Evolutionary conservation across 2,113 vertebrate genomes (phyloP), one percentile per base, ranked within the genome.

Genomic region (Phalacrocorax aristotelis): DNA sequence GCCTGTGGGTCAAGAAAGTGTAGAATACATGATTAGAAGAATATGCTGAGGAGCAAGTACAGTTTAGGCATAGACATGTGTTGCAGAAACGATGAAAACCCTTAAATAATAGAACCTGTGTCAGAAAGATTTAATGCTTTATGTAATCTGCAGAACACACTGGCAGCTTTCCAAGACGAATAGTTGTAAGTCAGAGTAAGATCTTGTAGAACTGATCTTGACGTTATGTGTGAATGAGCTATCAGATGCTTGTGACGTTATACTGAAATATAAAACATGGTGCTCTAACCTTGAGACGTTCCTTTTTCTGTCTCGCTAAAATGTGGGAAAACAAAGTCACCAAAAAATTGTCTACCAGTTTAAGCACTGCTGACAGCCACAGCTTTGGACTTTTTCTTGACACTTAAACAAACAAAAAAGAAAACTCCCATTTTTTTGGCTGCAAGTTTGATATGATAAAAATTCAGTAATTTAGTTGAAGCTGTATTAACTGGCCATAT

Each of bases 151-250:
- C 78, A 90, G 89, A 91, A 71, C 68, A 83, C 3, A 0, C 46
- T 83, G 89, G 86, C 91, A 70, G 51, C 44, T 95, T 91, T 85
- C 87, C 87, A 95, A 38, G 57, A 55, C 27, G 72, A 79, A 61
- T 87, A 85, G 71, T 62, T 93, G 22, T 84, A 95, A 90, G 27
- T 85, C 75, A 74, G 66, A 65, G 54, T 71, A 74, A 78, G 60
- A 96, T 23, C 64, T 54, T 52, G 62, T 62, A 88, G 66, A 93
- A 77, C 60, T 81, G 62, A 83, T 91, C 61, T 76, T 85, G 89
- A 66, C 3, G 2, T 87, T 89, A 61, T 21, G 36, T 95, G 82
- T 85, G 82, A 65, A 72, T 70, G 77, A 76, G 77, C 40, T 87
- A 68, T 95, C 77, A 94, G 87, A 66, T 62, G 52, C 38, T 38